Base-by-base conservation (phyloP, 2,888 invertebrate genomes). In the Harpalus rufipes region DNA sequence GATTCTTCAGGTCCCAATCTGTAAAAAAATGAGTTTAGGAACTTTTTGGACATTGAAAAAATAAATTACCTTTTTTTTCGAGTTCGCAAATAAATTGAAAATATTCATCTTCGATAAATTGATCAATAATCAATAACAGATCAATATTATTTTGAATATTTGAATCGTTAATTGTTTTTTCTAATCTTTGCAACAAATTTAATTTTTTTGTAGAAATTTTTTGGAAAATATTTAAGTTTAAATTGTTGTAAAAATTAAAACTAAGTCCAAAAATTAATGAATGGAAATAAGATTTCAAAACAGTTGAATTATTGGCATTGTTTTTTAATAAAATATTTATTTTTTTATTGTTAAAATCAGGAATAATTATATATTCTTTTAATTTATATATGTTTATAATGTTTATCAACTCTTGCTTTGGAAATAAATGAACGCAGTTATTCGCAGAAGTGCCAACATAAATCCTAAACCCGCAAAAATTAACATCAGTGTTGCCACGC, bases 231-330 rank as follows among this genome's bases (percentile, higher is more conserved):
- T 81, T 51, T 16, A 78, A 78, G 8, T 68, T 14, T 21, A 51
- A 5, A 65, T 89, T 86, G 84, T 91, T 90, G 79, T 89, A 90
- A 78, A 89, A 87, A 85, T 89, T 89, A 18, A 91, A 90, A 14
- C 89, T 90, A 76, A 92, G 87, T 76, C 92, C 93, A 18, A 94
- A 91, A 81, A 95, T 89, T 32, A 94, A 92, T 5, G 95, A 95
- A 88, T 96, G 94, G 87, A 95, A 95, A 89, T 95, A 96, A 5
- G 94, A 94, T 88, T 93, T 92, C 8, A 96, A 88, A n/a, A 95
- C 91, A 87, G 94, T 94, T 78, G 90, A 90, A 0, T 92, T 88
- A 0, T 88, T 89, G 21, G 93, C 92, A 0, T 61, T 32, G 7
- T 1, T n/a, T n/a, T 92, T 90, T 74, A 96, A 89, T 51, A 92